Evolutionary conservation across 2,888 invertebrate species (phyloP).

Genomic region (Strigamia maritima): DNA sequence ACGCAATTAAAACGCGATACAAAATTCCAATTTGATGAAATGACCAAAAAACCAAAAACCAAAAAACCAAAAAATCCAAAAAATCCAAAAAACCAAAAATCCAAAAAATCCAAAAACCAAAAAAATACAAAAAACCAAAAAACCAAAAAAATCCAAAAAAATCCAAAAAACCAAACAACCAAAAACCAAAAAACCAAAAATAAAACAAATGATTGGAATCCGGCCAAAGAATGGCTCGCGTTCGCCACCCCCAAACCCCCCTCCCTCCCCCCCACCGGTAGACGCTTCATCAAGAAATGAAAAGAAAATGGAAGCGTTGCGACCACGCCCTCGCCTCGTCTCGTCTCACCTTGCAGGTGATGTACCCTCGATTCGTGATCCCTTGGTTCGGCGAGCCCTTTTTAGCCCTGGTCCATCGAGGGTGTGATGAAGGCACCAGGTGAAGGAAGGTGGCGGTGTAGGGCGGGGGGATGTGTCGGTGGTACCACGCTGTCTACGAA

Average conservation of each 20-base stretch:
- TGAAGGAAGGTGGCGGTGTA: neutral
- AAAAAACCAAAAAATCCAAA: neutral
- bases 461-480: neutral
- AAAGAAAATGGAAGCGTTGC: neutral
- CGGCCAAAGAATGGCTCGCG: too few relatives aligned
- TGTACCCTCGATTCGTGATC: neutral
- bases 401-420: neutral
- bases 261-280: neutral
- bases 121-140: neutral
- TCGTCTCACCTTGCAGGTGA: slow-evolving; percentile 21
- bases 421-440: neutral
- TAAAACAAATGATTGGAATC: neutral
- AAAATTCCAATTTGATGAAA: neutral
- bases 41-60: neutral
- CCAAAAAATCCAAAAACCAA: neutral
- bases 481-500: slow-evolving; percentile 24
- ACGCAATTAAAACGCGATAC: neutral
- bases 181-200: neutral
- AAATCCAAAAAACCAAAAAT: neutral
- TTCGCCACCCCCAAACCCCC: neutral
- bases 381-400: too few relatives aligned
- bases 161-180: neutral
- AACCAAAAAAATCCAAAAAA: neutral
- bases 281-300: neutral
- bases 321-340: neutral